Conservation (phyloP, 2,113 vertebrate genomes). For the Carassius auratus region DNA sequence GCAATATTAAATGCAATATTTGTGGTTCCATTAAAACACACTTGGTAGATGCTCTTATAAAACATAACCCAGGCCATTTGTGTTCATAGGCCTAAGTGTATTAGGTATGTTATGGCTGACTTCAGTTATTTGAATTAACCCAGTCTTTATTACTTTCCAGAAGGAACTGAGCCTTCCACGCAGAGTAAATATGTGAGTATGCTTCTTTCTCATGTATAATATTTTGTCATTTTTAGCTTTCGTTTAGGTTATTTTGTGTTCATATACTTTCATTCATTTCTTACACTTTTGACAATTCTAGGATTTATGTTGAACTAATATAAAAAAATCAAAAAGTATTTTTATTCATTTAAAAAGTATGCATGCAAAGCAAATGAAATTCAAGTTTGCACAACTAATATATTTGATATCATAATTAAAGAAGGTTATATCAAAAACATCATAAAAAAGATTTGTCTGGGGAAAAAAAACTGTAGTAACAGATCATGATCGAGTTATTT, state of each 20-base stretch:
- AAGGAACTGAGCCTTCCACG: constrained; percentile 95
- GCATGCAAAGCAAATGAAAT: neutral
- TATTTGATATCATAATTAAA: neutral
- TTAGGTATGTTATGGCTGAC: neutral
- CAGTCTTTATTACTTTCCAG: constrained; percentile 72
- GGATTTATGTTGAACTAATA: too few species aligned
- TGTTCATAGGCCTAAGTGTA: too few species aligned
- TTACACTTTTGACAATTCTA: too few species aligned
- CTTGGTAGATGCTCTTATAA: too few species aligned
- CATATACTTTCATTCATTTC: neutral
- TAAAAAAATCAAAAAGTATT: too few species aligned
- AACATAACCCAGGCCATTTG: too few species aligned
- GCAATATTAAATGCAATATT: constrained; percentile 1
- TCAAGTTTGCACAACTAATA: neutral
- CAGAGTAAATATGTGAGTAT: constrained; percentile 88
- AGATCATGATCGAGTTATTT: neutral
- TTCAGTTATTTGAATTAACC: neutral
- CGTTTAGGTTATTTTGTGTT: neutral
- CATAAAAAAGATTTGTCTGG: neutral
- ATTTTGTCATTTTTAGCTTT: neutral
- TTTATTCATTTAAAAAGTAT: too few species aligned
- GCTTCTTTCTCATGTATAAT: neutral
- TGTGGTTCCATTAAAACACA: neutral
- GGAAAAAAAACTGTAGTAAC: neutral
- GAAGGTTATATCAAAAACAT: neutral